Conservation (phyloP, 2,888 invertebrate genomes). For the Steinernema scapterisci region DNA sequence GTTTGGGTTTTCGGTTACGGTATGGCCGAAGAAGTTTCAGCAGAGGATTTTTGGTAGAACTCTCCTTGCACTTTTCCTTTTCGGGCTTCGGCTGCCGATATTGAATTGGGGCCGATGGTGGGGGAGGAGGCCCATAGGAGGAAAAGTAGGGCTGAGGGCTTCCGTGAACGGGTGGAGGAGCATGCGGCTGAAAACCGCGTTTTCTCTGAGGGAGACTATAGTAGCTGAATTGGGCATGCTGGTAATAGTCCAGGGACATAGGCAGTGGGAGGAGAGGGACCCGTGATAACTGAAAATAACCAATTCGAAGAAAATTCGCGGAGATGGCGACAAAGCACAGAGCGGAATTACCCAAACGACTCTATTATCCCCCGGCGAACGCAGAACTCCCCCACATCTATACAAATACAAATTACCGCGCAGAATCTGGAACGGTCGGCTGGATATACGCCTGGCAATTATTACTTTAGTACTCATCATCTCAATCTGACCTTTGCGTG, state of each 20-base stretch:
- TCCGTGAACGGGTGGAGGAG: background rate
- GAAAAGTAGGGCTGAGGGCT: background rate
- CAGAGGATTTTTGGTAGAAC: background rate
- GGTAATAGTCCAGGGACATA: constrained; percentile 7
- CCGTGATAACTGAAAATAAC: constrained; percentile 20
- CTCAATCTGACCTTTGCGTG: constrained; percentile 1
- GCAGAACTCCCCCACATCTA: constrained; percentile 14
- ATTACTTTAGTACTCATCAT: constrained; percentile 32
- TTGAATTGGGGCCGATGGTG: background rate
- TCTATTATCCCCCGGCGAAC: constrained; percentile 7
- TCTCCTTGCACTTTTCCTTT: background rate
- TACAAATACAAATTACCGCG: constrained; percentile 32
- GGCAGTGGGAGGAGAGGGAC: background rate
- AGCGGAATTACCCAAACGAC: background rate
- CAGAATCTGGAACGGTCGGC: constrained; percentile 23
- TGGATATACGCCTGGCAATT: constrained; percentile 26
- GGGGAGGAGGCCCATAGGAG: background rate
- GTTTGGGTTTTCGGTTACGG: constrained; percentile 8
- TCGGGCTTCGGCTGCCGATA: background rate
- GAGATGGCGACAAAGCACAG: background rate
- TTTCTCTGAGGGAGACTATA: constrained; percentile 13
- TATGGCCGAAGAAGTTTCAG: constrained; percentile 2
- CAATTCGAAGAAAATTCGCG: background rate
- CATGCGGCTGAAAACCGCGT: background rate
- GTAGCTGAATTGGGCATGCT: background rate